Conservation (phyloP, 2,113 vertebrate genomes). For the Gymnarchus niloticus region DNA sequence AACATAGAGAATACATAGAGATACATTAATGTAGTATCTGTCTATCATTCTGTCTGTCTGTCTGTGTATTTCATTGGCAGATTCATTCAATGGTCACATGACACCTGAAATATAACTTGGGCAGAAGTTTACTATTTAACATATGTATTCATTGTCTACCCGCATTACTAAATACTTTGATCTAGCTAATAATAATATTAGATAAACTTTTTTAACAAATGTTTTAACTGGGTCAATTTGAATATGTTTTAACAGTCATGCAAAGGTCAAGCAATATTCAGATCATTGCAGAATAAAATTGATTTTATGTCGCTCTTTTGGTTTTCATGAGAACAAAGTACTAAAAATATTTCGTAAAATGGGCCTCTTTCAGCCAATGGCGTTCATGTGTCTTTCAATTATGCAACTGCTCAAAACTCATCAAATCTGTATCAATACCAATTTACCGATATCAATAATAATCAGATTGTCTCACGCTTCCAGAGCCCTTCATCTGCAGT, state of each 20-base stretch:
- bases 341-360: background rate
- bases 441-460: conserved; percentile 85
- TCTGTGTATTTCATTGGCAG: background rate
- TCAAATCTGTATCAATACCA: conserved; percentile 97
- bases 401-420: conserved; percentile 71
- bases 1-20: background rate
- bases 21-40: no score
- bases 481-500: conserved; percentile 37
- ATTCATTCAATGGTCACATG: background rate
- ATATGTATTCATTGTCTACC: background rate
- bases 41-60: no score
- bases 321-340: background rate
- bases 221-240: background rate
- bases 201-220: background rate
- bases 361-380: conserved; percentile 41
- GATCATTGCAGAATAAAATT: background rate
- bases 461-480: conserved; percentile 48
- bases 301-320: background rate
- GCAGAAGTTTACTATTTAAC: background rate
- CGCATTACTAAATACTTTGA: background rate
- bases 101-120: background rate
- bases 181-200: background rate
- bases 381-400: conserved; percentile 65
- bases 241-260: background rate
- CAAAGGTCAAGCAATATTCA: background rate